A percentile compares a stretch with the other conserved stretches of the same genome.
Conservation (phyloP, 2,797 vertebrate genomes). For the Lycodopsis pacificus region DNA sequence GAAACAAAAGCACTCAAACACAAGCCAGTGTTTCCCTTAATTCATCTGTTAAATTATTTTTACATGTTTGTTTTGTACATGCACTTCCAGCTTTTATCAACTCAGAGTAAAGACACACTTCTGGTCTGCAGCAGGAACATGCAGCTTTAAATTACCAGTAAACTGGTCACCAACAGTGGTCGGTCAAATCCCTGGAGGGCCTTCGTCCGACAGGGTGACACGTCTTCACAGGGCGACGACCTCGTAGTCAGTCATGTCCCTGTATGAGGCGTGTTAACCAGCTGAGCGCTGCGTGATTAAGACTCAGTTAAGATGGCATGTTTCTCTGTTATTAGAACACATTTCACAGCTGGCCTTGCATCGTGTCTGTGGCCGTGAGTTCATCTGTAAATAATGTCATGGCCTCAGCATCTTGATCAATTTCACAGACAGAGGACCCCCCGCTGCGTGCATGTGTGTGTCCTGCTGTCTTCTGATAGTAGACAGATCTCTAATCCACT, state of each 20-base stretch:
- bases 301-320: not conserved
- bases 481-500: slow-evolving; percentile 81
- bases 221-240: not conserved
- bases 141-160: not conserved
- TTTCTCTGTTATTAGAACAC: not conserved
- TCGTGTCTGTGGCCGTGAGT: slow-evolving; percentile 11
- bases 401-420: slow-evolving; percentile 68
- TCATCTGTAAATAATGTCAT: slow-evolving; percentile 61
- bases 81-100: not conserved
- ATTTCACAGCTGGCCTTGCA: not conserved
- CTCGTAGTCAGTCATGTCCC: not conserved
- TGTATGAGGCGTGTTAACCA: not conserved
- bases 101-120: not conserved
- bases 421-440: slow-evolving; percentile 72
- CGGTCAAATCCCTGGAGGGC: not conserved
- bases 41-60: not conserved
- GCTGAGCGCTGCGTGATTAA: not conserved
- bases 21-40: not conserved
- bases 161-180: not conserved
- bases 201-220: not conserved
- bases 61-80: not conserved
- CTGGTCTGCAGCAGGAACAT: not conserved
- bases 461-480: slow-evolving; percentile 74
- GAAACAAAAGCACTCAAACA: not conserved
- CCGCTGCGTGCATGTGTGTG: slow-evolving; percentile 60